phyloP scores from a whole-genome alignment of 2,888 invertebrate species.

The Glyphotaelius pellucidus region DNA sequence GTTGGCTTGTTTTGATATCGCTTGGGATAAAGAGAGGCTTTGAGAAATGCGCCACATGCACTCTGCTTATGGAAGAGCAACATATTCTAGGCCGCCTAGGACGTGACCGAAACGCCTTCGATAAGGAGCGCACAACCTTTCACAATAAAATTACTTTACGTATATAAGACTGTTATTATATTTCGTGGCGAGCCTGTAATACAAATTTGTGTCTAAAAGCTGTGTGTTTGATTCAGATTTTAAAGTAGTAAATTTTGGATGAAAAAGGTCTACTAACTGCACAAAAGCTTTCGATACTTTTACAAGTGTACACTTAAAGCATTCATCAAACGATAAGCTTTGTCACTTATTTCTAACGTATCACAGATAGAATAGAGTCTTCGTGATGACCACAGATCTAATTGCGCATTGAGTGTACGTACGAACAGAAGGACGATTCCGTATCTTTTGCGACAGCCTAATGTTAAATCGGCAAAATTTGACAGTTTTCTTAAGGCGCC shows the following conservation, averaged over 20 bases:
- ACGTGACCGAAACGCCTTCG: slow-evolving; percentile 10
- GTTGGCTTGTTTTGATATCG: neutral
- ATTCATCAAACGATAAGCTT: no score
- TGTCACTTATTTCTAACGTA: neutral
- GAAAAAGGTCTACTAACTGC: neutral
- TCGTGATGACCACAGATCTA: no score
- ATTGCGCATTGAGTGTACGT: no score
- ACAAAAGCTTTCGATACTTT: neutral
- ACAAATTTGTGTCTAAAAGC: no score
- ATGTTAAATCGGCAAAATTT: no score
- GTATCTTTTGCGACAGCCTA: no score
- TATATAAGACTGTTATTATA: neutral
- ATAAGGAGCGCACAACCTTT: neutral
- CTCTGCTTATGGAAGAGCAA: slow-evolving; percentile 17
- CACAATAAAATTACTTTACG: neutral
- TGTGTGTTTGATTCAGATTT: no score
- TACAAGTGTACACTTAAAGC: neutral
- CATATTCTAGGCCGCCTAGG: slow-evolving; percentile 21
- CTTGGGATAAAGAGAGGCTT: neutral
- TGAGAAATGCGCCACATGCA: slow-evolving; percentile 31
- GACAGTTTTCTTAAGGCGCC: no score
- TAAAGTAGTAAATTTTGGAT: no score
- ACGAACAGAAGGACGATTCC: no score
- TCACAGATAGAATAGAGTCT: neutral
- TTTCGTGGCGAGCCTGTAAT: no score